phyloP scores from a whole-genome alignment of 2,888 invertebrate genomes.

The Romanomermis culicivorax region DNA sequence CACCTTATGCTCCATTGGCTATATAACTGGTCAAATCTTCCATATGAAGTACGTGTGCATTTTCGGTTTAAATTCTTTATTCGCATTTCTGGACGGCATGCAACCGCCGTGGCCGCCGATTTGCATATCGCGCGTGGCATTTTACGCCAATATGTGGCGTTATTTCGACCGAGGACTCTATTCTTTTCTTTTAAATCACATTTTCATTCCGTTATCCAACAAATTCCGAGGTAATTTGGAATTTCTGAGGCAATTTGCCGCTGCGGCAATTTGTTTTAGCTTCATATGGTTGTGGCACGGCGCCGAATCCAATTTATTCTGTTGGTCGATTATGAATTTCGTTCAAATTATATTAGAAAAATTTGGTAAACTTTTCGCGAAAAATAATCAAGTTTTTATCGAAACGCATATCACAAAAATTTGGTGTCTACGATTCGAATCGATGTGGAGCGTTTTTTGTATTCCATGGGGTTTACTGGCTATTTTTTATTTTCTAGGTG shows the following conservation, averaged over 20 bases:
- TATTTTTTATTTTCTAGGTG: slow-evolving; percentile 10
- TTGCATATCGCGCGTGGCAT: slow-evolving; percentile 69
- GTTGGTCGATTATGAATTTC: slow-evolving; percentile 73
- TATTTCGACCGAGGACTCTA: slow-evolving; percentile 80
- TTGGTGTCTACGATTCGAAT: not conserved
- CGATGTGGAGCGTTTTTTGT: slow-evolving; percentile 1
- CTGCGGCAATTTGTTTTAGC: slow-evolving; percentile 51
- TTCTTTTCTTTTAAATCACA: slow-evolving; percentile 51
- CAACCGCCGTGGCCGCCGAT: slow-evolving; percentile 46
- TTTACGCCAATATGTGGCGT: slow-evolving; percentile 92
- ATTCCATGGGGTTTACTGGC: slow-evolving; percentile 7
- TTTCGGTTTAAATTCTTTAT: slow-evolving; percentile 56
- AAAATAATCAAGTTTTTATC: slow-evolving; percentile 27
- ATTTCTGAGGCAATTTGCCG: slow-evolving; percentile 40
- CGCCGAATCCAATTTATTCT: slow-evolving; percentile 47
- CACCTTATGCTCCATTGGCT: slow-evolving; percentile 22
- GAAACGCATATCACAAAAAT: not conserved
- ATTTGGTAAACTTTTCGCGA: not conserved
- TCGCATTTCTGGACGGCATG: slow-evolving; percentile 43
- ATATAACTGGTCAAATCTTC: slow-evolving; percentile 75
- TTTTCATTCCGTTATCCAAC: slow-evolving; percentile 48
- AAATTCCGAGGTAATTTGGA: slow-evolving; percentile 33
- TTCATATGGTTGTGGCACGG: slow-evolving; percentile 85
- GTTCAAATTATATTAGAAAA: slow-evolving; percentile 50
- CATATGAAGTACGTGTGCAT: slow-evolving; percentile 69